Conservation (phyloP, 2,113 vertebrate genomes). For the Dasyornis broadbenti region DNA sequence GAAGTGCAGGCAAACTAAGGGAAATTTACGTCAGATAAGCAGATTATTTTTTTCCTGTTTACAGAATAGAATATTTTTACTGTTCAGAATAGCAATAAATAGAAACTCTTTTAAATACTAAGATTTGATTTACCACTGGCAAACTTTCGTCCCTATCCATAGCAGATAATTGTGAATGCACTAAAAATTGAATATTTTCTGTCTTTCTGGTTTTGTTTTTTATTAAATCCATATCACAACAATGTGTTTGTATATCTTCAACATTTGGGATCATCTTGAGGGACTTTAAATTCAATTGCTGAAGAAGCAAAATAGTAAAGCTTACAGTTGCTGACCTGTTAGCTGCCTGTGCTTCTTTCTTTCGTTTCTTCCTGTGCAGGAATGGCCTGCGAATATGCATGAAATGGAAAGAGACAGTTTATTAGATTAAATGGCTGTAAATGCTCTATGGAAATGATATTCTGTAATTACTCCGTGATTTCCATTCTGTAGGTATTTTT, state of each 20-base stretch:
- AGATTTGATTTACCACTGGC: neutral
- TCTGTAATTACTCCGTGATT: neutral
- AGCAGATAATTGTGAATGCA: neutral
- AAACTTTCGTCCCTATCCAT: neutral
- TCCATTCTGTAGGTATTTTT: neutral
- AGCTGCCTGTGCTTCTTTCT: neutral
- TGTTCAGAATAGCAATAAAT: neutral
- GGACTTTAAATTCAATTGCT: neutral
- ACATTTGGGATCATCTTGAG: neutral
- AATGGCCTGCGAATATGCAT: neutral
- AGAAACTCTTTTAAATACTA: neutral
- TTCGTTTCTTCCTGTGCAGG: neutral
- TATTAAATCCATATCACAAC: neutral
- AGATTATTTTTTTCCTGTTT: neutral
- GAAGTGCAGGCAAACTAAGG: neutral
- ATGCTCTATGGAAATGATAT: neutral
- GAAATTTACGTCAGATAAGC: neutral
- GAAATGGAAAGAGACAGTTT: neutral
- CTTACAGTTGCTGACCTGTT: neutral
- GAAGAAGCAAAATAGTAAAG: neutral
- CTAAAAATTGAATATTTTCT: neutral
- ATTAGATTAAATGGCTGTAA: neutral
- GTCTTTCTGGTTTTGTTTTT: neutral
- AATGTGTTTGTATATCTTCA: neutral
- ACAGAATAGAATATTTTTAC: neutral